Conservation (phyloP, 2,113 vertebrate species). For the Elanoides forficatus region DNA sequence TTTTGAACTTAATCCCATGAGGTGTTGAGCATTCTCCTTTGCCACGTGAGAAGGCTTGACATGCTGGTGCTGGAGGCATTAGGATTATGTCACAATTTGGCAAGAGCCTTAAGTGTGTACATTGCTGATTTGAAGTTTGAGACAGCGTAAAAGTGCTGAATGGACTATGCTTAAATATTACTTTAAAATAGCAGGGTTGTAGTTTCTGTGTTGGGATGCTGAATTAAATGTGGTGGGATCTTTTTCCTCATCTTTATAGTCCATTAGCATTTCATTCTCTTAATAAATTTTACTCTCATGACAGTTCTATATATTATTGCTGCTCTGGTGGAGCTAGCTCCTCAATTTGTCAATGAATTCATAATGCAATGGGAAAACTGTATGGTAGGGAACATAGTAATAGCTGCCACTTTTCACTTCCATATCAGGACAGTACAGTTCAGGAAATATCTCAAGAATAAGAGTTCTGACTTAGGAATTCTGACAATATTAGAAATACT, state of each 20-base stretch:
- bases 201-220: background rate
- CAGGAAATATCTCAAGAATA: background rate
- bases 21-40: background rate
- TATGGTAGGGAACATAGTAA: background rate
- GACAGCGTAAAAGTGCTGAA: background rate
- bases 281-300: background rate
- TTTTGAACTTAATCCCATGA: background rate
- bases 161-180: background rate
- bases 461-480: background rate
- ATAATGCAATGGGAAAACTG: background rate
- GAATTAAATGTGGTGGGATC: background rate
- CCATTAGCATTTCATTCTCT: background rate
- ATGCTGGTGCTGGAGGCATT: background rate
- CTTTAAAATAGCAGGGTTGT: background rate
- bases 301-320: background rate
- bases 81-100: constrained; percentile 1
- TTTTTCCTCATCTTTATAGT: background rate
- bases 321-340: background rate
- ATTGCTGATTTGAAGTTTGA: background rate
- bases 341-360: background rate
- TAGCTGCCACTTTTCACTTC: background rate
- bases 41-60: background rate
- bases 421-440: background rate
- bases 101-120: background rate
- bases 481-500: background rate